A percentile compares a stretch with the other conserved stretches of the same genome.
Evolutionary conservation across 2,888 invertebrate species (phyloP).

Genomic region (Lathronympha strigana): DNA sequence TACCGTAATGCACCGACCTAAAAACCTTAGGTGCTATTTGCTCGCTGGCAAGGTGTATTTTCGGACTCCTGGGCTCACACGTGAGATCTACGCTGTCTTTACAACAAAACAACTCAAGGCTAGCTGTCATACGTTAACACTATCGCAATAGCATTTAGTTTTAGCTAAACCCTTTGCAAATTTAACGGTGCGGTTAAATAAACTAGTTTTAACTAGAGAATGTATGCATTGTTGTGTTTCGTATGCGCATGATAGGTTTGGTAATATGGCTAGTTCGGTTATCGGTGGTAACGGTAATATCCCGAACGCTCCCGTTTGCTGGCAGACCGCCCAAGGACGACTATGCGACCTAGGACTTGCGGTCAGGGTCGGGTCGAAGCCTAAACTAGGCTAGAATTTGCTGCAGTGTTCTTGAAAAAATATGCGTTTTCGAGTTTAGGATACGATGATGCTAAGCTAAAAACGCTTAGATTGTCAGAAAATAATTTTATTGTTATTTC

Average conservation of each 20-base stretch:
- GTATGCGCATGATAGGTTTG: slow-evolving; percentile 38
- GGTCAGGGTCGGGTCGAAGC: slow-evolving; percentile 69
- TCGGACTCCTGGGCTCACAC: slow-evolving; percentile 51
- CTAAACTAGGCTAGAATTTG: slow-evolving; percentile 41
- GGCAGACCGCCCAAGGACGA: slow-evolving; percentile 75
- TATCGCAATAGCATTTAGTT: background rate
- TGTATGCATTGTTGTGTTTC: background rate
- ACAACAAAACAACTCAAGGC: slow-evolving; percentile 35
- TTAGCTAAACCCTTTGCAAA: slow-evolving; percentile 16
- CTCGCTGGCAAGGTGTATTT: slow-evolving; percentile 58
- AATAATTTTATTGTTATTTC: too few species aligned
- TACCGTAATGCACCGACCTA: slow-evolving; percentile 55
- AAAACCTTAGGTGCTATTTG: slow-evolving; percentile 54
- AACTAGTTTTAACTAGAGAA: background rate
- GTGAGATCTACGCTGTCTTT: slow-evolving; percentile 13
- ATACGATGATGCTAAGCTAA: background rate
- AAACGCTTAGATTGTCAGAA: background rate
- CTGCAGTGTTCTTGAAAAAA: slow-evolving; percentile 28
- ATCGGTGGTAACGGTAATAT: slow-evolving; percentile 67
- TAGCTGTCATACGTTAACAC: slow-evolving; percentile 22
- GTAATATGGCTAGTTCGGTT: slow-evolving; percentile 50
- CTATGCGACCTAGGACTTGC: slow-evolving; percentile 70
- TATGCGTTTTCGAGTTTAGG: slow-evolving; percentile 1
- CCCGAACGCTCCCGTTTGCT: slow-evolving; percentile 58
- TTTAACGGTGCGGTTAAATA: slow-evolving; percentile 16